phyloP scores from a whole-genome alignment of 2,113 vertebrate species.

The Thunnus maccoyii region DNA sequence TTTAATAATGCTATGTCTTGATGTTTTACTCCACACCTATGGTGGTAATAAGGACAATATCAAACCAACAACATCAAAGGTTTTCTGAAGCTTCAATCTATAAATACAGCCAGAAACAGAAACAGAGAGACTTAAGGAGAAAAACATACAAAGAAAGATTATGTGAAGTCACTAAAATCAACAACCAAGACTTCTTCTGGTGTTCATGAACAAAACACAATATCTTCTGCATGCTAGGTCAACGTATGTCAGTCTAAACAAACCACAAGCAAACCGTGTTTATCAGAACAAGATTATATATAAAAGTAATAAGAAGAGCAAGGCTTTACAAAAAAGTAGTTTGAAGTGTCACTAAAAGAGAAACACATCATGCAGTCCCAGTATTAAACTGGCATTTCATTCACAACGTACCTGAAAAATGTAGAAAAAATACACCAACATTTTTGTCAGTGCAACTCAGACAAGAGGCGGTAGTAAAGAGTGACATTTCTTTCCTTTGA shows the following conservation, averaged over 20 bases:
- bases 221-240: background rate
- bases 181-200: background rate
- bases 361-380: background rate
- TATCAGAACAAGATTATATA: background rate
- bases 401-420: background rate
- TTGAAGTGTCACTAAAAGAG: conserved; percentile 8
- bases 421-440: background rate
- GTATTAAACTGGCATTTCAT: conserved; percentile 8
- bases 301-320: background rate
- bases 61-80: conserved; percentile 30
- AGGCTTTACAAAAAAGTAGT: background rate
- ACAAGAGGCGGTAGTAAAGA: conserved; percentile 15
- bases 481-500: conserved; percentile 31
- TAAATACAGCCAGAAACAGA: background rate
- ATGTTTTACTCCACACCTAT: conserved; percentile 15
- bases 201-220: background rate
- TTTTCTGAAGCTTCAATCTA: background rate
- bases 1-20: background rate
- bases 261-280: background rate
- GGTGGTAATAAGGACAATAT: conserved; percentile 16
- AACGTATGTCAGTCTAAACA: background rate
- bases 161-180: background rate
- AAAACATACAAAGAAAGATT: background rate
- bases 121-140: background rate
- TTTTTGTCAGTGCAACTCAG: conserved; percentile 23